Conservation (phyloP, 2,113 vertebrate species). For the Oxygymnocypris stewartii region DNA sequence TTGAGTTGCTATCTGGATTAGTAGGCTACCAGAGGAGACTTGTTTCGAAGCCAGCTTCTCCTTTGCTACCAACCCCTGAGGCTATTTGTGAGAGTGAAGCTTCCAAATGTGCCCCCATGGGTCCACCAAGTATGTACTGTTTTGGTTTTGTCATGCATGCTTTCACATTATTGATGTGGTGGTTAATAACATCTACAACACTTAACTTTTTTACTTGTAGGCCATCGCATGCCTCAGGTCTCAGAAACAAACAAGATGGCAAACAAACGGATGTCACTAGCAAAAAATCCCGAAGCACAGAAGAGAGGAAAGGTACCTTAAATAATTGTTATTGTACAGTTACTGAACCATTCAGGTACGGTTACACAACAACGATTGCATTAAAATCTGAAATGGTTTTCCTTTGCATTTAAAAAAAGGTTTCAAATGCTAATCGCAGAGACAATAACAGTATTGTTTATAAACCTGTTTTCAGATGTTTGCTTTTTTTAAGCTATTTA, state of each 20-base stretch:
- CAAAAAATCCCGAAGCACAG: conserved; percentile 78
- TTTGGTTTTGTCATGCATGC: background rate
- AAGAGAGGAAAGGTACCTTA: conserved; percentile 82
- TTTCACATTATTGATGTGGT: background rate
- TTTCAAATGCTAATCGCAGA: too few species aligned
- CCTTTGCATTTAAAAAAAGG: too few species aligned
- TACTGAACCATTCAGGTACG: background rate
- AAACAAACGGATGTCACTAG: conserved; percentile 82
- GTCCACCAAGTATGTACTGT: conserved; percentile 47
- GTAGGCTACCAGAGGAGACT: conserved; percentile 56
- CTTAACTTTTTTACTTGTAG: conserved; percentile 59
- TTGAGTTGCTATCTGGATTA: conserved; percentile 6
- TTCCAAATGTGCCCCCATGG: conserved; percentile 45
- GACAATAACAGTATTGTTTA: too few species aligned
- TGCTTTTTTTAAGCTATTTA: too few species aligned
- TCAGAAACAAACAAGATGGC: conserved; percentile 82
- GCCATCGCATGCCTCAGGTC: conserved; percentile 79
- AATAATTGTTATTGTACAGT: background rate
- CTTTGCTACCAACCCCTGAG: conserved; percentile 47
- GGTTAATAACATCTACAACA: background rate
- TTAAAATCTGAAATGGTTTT: too few species aligned
- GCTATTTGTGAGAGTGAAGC: conserved; percentile 64
- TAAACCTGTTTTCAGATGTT: too few species aligned
- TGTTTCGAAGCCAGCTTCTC: conserved; percentile 43
- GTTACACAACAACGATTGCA: background rate